phyloP scores from a whole-genome alignment of 2,113 vertebrate species.

The Stictonetta naevosa region DNA sequence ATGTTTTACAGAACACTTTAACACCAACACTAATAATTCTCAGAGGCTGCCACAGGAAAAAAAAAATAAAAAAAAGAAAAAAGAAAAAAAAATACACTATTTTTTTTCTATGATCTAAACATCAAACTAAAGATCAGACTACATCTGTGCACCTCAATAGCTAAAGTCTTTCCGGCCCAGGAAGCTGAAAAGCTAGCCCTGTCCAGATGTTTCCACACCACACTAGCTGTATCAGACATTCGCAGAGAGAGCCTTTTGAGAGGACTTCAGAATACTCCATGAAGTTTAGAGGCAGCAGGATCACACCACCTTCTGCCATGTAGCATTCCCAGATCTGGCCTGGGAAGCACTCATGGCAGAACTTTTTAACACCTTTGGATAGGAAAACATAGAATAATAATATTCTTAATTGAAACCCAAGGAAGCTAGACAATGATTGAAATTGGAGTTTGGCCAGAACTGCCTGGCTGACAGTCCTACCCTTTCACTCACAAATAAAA shows the following conservation, averaged over 20 bases:
- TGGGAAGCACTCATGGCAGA: neutral
- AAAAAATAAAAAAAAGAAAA: neutral
- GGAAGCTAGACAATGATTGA: neutral
- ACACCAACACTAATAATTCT: neutral
- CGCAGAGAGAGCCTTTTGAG: neutral
- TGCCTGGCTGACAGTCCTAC: neutral
- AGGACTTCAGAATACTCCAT: neutral
- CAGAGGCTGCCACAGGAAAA: neutral
- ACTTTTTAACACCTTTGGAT: conserved; percentile 12
- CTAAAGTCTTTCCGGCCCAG: conserved; percentile 11
- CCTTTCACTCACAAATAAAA: neutral
- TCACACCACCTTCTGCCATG: neutral
- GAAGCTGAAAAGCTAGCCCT: conserved; percentile 29
- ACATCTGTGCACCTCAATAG: conserved; percentile 22
- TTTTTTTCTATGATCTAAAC: conserved; percentile 30
- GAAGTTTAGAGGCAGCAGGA: neutral
- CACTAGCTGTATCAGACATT: neutral
- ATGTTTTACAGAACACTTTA: neutral
- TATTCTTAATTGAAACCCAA: neutral
- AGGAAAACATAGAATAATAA: neutral
- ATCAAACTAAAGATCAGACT: conserved; percentile 49
- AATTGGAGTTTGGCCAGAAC: neutral
- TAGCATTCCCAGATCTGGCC: neutral
- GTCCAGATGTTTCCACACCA: conserved; percentile 53
- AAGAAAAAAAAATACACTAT: neutral